Base-by-base conservation (phyloP, 2,888 invertebrate genomes). In the Heliconius charithonia region DNA sequence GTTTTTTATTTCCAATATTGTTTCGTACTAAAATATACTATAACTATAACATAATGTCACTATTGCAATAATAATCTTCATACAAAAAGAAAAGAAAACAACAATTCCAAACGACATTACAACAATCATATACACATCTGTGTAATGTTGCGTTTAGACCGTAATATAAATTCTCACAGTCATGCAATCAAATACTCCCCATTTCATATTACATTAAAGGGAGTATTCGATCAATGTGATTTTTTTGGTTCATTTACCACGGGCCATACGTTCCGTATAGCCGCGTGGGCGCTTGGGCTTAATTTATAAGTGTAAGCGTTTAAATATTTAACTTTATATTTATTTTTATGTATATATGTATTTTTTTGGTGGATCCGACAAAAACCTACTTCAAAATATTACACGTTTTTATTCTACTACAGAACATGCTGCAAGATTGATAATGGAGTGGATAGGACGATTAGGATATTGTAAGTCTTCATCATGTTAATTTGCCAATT, bases 181-280 rank as follows among this genome's bases (percentile, higher is more conserved):
- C 92, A 92, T 89, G 90, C 87, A 83, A 85, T 85, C 83, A 84
- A 87, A 85, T 84, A 80, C 82, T 81, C 84, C 72, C 72, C 72
- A 72, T 72, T 72, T 78, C 82, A 83, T 84, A 83, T 86, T 85
- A 88, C 89, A 91, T 91, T 91, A 91, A 90, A 91, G 89, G 87
- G 86, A 86, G 87, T 87, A 88, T 91, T 91, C 91, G 89, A 92
- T 92, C 89, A 89, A 86, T 88, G 89, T 85, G 87, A 84, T 85
- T 92, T 89, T 92, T 91, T 91, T 91, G 92, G 90, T 92, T 93
- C 92, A 91, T 92, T 92, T 92, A 87, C 89, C 85, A 86, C 86
- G 87, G 84, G 86, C 89, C 90, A 88, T 90, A 89, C 88, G 91
- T 86, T 83, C 80, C 87, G 83, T 86, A 81, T 82, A 72, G 81